Conservation (phyloP, 2,797 vertebrate species). For the Dipus sagitta region DNA sequence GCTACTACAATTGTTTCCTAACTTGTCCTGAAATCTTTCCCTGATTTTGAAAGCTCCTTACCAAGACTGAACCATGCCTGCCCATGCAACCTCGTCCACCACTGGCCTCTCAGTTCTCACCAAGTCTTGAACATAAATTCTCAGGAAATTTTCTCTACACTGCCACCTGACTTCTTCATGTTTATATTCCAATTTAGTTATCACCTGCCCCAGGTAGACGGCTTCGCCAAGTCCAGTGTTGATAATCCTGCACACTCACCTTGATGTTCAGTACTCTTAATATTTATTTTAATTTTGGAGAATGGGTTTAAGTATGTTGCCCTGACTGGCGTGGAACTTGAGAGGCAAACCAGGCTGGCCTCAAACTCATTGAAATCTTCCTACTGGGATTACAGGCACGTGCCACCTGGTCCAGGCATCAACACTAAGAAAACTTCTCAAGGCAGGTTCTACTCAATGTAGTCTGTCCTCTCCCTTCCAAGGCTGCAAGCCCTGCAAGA, state of each 20-base stretch:
- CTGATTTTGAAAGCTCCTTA: neutral
- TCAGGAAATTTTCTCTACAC: neutral
- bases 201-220: neutral
- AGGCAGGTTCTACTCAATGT: neutral
- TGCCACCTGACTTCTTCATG: neutral
- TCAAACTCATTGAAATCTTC: too few species aligned
- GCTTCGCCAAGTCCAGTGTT: neutral
- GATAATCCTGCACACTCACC: neutral
- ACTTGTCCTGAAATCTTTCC: conserved; percentile 49
- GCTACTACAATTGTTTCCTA: neutral
- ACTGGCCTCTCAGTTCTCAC: neutral
- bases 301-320: too few species aligned
- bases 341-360: too few species aligned
- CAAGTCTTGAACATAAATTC: neutral
- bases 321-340: too few species aligned
- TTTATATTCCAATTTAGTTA: neutral
- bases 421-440: neutral
- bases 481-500: neutral
- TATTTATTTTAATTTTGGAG: too few species aligned
- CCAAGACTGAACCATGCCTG: neutral
- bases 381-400: too few species aligned
- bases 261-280: neutral
- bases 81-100: neutral
- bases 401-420: too few species aligned
- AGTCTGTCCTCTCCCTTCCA: neutral